phyloP scores from a whole-genome alignment of 92 coral and sea anemone genomes.

The Micromussa lordhowensis region DNA sequence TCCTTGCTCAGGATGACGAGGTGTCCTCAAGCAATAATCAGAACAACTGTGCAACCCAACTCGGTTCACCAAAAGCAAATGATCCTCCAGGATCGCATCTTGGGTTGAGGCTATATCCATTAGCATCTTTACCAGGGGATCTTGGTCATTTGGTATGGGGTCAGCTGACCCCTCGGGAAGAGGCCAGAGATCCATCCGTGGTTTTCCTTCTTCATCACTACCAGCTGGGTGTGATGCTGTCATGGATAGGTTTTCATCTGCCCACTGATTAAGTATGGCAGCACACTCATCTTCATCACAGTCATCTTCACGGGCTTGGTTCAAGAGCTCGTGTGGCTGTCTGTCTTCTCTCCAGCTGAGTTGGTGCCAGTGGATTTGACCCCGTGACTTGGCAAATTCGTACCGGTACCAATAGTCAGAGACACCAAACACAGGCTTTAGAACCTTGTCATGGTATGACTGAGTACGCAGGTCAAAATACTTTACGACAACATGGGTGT shows the following conservation, averaged over 20 bases:
- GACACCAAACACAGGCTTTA: conserved; percentile 50
- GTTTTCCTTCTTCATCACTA: conserved; percentile 52
- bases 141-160: conserved; percentile 32
- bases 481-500: conserved; percentile 39
- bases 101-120: conserved; percentile 58
- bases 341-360: conserved; percentile 52
- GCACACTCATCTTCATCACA: conserved; percentile 44
- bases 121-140: conserved; percentile 64
- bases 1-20: conserved; percentile 42
- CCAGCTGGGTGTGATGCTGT: conserved; percentile 63
- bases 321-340: conserved; percentile 43
- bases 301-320: conserved; percentile 37
- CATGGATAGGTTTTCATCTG: conserved; percentile 47
- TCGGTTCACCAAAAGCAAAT: conserved; percentile 40
- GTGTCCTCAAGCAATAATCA: conserved; percentile 43
- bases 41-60: conserved; percentile 46
- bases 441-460: conserved; percentile 46
- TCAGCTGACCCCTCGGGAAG: conserved; percentile 61
- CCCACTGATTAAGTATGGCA: conserved; percentile 49
- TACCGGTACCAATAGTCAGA: conserved; percentile 43
- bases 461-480: conserved; percentile 49
- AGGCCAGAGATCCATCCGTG: conserved; percentile 56
- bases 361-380: conserved; percentile 42
- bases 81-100: conserved; percentile 53
- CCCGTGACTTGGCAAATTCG: conserved; percentile 39